These are phyloP conservation scores for Agrochola macilenta DNA, from an alignment of 2,888 invertebrate genomes.

Conservation along the genomic window DNA sequence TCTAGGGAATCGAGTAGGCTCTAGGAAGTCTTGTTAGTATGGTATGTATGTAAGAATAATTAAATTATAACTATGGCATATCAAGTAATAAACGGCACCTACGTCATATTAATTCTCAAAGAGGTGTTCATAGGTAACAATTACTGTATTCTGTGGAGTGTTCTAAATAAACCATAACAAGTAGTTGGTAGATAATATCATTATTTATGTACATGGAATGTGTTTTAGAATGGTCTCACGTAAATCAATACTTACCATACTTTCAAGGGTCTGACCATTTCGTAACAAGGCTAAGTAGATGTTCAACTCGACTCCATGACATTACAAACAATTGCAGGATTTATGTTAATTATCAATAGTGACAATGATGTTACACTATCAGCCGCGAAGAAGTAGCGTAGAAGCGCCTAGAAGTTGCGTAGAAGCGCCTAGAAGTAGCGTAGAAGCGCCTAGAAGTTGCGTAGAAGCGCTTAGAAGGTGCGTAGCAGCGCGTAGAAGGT, in stretches of 20 bases:
- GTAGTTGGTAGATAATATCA: neutral
- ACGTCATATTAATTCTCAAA: conserved; percentile 22
- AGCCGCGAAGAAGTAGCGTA: neutral
- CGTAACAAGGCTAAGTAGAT: neutral
- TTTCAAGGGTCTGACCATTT: conserved; percentile 15
- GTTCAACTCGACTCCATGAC: neutral
- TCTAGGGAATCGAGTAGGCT: conserved; percentile 5
- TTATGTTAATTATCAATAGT: neutral
- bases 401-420: neutral
- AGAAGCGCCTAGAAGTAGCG: neutral
- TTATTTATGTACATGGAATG: conserved; percentile 11
- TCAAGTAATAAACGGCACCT: conserved; percentile 21
- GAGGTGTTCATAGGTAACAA: neutral
- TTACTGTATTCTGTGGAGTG: conserved; percentile 15
- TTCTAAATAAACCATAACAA: neutral
- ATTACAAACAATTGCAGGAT: neutral
- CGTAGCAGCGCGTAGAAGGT: neutral
- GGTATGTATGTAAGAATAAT: neutral
- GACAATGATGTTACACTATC: neutral
- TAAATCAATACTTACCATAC: conserved; percentile 14
- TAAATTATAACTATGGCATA: neutral
- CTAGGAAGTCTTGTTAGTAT: neutral
- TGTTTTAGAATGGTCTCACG: conserved; percentile 23
- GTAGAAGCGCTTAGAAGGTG: neutral
- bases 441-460: neutral